Evolutionary conservation across 1,140 invertebrate species (phyloP), one percentile per base, ranked within the genome.

Genomic region (Arion vulgaris): DNA sequence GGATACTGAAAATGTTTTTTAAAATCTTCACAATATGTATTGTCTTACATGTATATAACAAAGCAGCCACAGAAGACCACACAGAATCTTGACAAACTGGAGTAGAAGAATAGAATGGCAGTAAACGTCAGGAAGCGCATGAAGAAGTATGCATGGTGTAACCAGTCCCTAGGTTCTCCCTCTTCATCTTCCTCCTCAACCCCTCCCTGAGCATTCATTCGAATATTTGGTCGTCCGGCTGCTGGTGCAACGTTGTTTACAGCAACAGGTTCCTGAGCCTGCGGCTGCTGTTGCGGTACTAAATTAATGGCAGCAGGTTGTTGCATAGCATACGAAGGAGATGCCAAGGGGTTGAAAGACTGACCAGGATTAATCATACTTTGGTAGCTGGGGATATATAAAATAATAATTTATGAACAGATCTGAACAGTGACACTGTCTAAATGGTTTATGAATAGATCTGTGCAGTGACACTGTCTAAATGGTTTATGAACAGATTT

Each of bases 101-200:
- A 97, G 90, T 98, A 98, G 91, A 97, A 96, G 90, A 97, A 98
- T 38, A 98, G 94, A 86, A 98, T 95, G 80, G 95, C 95, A 86
- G 96, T 94, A 28, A 98, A 94, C 62, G 97, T 94, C 51, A 95
- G 92, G 57, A 96, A 92, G 49, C 96, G 94, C 69, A 95, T 95
- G 9, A 95, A 92, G 80, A 95, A 94, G 89, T 97, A 97, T 84
- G 97, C 94, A 88, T 95, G 95, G 89, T 98, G 97, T 45, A 98
- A 93, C 97, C 97, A 98, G 92, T 98, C 97, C 62, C 95, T 93
- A 86, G 95, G 94, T 79, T 92, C 92, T 74, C 94, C 94, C 36
- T 95, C 94, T 38, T 89, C 87, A 81, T 90, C 89, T 74, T 89
- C 88, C 17, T 87, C 85, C 41, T 87, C 84, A 80, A 87, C 45